Base-by-base conservation (phyloP, 2,888 invertebrate species). In the Harpalus rubripes region DNA sequence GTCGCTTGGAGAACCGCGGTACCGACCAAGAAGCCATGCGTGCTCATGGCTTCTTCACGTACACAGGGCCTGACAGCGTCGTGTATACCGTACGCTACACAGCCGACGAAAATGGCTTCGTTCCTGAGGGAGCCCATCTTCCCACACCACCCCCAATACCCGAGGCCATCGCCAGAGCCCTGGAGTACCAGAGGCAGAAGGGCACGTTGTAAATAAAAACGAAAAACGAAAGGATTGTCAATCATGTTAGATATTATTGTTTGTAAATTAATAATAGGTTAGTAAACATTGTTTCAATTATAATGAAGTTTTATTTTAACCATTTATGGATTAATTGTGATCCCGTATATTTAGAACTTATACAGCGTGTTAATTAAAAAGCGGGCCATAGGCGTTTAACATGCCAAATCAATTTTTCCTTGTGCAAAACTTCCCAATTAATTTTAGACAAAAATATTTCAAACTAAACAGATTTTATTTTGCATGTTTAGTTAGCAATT, bases 21-120 rank as follows among this genome's bases (percentile, higher is more conserved):
- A 87, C 87, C 82, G 92, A 92, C 15, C 92, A 92, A 1, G 94
- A 93, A 85, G 94, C 93, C 0, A 93, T 95, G 79, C 92, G 92
- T 82, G 94, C 94, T 0, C 92, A 91, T 68, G 95, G 95, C 0
- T 95, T 94, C 89, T 95, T 93, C 89, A 93, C 94, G 86, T 95
- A 95, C 88, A 92, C 94, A 0, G 72, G 86, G 58, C 94, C 94
- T 74, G 93, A 94, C 88, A 94, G 94, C 83, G 88, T 92, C 1
- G 92, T 92, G 58, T 93, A 94, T 89, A 91, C 92, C 80, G 92
- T 94, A 5, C 92, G 92, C 87, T 94, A 94, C 88, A 92, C 92
- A 5, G 94, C 94, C 61, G 94, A 94, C 87, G 94, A 94, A 88
- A 93, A 94, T 86, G 94, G 94, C 26, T 93, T 92, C 89, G 90